Conservation (phyloP, 2,113 vertebrate genomes). For the Chlamydotis undulata region DNA sequence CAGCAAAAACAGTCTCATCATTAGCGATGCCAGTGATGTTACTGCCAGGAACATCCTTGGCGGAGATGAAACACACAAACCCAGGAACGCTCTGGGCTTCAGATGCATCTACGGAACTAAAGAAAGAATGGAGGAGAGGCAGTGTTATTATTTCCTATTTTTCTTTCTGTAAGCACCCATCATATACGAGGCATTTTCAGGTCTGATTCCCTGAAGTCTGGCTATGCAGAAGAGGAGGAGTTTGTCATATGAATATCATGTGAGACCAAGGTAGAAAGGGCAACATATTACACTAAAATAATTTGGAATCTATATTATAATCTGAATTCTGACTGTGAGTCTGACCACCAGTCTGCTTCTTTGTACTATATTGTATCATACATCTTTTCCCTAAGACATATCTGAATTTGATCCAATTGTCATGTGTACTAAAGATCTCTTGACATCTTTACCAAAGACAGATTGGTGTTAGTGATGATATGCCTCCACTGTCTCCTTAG, state of each 20-base stretch:
- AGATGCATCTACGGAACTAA: constrained; percentile 83
- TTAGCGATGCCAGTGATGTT: constrained; percentile 80
- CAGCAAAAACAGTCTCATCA: constrained; percentile 89
- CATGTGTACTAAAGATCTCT: neutral
- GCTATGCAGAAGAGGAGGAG: neutral
- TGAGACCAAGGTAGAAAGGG: neutral
- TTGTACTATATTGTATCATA: neutral
- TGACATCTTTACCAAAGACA: neutral
- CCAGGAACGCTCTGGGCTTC: constrained; percentile 83
- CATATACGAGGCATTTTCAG: neutral
- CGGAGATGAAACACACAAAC: constrained; percentile 84
- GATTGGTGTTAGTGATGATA: neutral
- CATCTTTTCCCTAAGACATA: neutral
- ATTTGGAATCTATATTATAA: neutral
- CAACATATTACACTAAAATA: neutral
- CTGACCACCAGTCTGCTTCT: neutral
- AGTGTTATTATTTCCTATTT: neutral
- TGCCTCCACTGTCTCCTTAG: neutral
- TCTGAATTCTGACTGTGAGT: neutral
- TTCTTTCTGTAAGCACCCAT: rapidly evolving
- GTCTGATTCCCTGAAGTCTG: neutral
- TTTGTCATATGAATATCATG: neutral
- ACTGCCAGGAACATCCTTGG: constrained; percentile 85
- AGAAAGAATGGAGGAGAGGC: neutral
- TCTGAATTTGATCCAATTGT: neutral